Evolutionary conservation across 1,140 invertebrate genomes (phyloP).

Genomic region (Ladona fulva): DNA sequence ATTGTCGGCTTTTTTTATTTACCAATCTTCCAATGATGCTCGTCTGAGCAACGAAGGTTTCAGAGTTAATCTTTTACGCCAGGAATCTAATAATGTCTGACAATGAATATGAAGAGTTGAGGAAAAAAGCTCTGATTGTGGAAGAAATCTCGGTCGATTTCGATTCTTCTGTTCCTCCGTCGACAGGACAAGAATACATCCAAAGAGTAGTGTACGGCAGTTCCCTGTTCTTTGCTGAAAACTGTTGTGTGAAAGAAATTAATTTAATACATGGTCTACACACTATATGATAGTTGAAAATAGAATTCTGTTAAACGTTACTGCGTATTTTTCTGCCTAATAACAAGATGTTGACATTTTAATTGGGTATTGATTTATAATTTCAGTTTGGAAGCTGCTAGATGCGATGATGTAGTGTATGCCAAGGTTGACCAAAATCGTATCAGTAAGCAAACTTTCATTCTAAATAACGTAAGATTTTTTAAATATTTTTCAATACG

Average conservation of each 20-base stretch:
- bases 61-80: no score
- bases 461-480: slow-evolving; percentile 32
- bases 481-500: slow-evolving; percentile 13
- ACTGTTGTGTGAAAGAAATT: no score
- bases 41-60: no score
- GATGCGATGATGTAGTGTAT: slow-evolving; percentile 43
- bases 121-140: slow-evolving; percentile 28
- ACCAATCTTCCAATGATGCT: no score
- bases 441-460: slow-evolving; percentile 35
- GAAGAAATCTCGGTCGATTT: slow-evolving; percentile 39
- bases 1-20: no score
- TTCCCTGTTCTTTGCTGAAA: no score
- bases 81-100: background rate
- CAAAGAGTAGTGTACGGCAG: slow-evolving; percentile 42
- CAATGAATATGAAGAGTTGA: background rate
- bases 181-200: slow-evolving; percentile 46
- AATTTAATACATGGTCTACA: no score
- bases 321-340: background rate
- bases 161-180: slow-evolving; percentile 40
- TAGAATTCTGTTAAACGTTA: no score
- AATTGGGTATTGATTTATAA: slow-evolving; percentile 15
- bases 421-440: slow-evolving; percentile 37
- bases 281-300: no score
- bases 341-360: background rate
- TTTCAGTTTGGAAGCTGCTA: slow-evolving; percentile 43